phyloP scores from a whole-genome alignment of 1,140 invertebrate genomes.

The Pseudomyrmex dendroicus region DNA sequence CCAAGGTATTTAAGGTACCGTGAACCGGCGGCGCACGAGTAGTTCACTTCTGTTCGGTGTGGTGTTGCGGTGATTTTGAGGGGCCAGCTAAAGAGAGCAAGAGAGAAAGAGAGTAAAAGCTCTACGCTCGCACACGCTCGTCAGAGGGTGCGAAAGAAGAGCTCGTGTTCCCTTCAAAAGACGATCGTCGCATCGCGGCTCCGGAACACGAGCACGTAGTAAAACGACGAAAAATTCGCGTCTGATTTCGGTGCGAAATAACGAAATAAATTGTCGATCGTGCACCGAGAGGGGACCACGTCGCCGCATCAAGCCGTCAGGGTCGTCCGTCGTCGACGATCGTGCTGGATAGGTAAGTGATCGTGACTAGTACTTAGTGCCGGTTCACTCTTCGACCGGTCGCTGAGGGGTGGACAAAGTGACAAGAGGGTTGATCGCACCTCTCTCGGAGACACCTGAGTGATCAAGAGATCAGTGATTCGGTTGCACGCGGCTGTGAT shows the following conservation, averaged over 20 bases:
- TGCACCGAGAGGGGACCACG: slow-evolving; percentile 59
- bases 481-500: slow-evolving; percentile 60
- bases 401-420: slow-evolving; percentile 49
- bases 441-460: slow-evolving; percentile 63
- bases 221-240: slow-evolving; percentile 1
- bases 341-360: slow-evolving; percentile 73
- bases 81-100: slow-evolving; percentile 67
- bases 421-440: slow-evolving; percentile 32
- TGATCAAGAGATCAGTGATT: slow-evolving; percentile 76
- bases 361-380: slow-evolving; percentile 51
- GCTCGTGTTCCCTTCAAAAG: slow-evolving; percentile 19
- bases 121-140: slow-evolving; percentile 56
- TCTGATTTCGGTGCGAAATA: slow-evolving; percentile 36
- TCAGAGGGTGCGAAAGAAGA: slow-evolving; percentile 62
- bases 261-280: slow-evolving; percentile 46
- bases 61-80: slow-evolving; percentile 80
- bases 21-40: slow-evolving; percentile 84
- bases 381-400: slow-evolving; percentile 20
- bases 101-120: slow-evolving; percentile 57
- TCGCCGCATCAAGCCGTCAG: slow-evolving; percentile 59
- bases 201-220: slow-evolving; percentile 1
- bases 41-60: slow-evolving; percentile 85
- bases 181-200: slow-evolving; percentile 38
- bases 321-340: slow-evolving; percentile 66
- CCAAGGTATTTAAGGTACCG: slow-evolving; percentile 86